These are phyloP conservation scores for Brachypodius melanocephalos DNA, from an alignment of 2,113 vertebrate species.

Conservation along the genomic window DNA sequence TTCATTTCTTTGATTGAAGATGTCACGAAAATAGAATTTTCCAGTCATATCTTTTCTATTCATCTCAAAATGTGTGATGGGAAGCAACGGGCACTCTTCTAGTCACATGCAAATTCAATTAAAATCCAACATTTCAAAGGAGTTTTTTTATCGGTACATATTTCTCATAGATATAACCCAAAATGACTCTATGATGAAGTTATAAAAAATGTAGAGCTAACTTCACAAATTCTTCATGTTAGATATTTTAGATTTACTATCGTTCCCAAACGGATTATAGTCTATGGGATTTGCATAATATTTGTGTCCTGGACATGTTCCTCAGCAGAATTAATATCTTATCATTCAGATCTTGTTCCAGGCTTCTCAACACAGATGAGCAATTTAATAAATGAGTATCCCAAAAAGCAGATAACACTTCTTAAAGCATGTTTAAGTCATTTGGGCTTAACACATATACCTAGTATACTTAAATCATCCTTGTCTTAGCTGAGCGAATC, in stretches of 20 bases:
- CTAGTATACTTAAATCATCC: neutral
- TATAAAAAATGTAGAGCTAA: neutral
- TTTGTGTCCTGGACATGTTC: neutral
- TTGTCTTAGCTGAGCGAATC: neutral
- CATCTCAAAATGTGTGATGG: neutral
- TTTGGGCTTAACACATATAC: neutral
- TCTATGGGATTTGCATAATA: neutral
- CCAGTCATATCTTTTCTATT: neutral
- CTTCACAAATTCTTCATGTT: neutral
- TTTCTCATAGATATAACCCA: neutral
- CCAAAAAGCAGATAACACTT: neutral
- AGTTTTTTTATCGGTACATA: neutral
- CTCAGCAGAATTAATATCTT: neutral
- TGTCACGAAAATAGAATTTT: constrained; percentile 29
- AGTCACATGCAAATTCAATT: neutral
- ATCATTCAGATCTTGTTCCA: neutral
- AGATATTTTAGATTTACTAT: neutral
- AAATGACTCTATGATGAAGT: neutral
- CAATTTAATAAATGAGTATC: neutral
- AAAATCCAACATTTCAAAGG: neutral
- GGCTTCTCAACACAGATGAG: neutral
- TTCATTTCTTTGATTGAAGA: constrained; percentile 28
- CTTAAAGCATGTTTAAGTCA: neutral
- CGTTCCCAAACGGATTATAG: neutral
- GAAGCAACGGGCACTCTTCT: neutral